Base-by-base conservation (phyloP, 2,113 vertebrate species). In the Charadrius vociferus region DNA sequence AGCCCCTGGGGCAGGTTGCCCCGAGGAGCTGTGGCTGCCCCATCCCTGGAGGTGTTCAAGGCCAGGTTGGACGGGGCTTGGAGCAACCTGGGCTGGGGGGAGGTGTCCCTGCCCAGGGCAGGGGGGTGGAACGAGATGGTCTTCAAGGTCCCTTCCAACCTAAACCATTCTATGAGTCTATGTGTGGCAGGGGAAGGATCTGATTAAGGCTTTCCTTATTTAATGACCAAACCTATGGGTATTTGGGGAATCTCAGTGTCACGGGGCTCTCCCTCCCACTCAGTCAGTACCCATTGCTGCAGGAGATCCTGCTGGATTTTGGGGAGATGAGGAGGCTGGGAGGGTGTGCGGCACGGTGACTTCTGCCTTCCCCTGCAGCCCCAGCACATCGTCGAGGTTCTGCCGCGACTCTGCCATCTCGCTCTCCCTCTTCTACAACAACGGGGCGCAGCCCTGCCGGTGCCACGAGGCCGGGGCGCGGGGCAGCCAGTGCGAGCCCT, bases 391-490 rank as follows among this genome's bases (percentile, higher is more conserved):
- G 0, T 98, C 99, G 2, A 95, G 84, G 12, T 99, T 99, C 98
- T 99, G 99, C 98, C 98, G 97, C 0, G 74, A 97, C 2, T 99
- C 99, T 0, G 99, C 99, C 13, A 63, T 97, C 36, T 99, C 99
- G 0, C 98, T 99, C 49, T 99, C 99, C 0, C 99, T 99, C 12
- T 99, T 99, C 98, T 99, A 99, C 91, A 99, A 99, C 96, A 99
- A 99, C 0, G 99, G 99, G 8, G 99, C 99, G 0, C 86, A 98
- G 96, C 99, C 99, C 0, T 99, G 99, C 16, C 96, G 62, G 70
- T 99, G 99, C 95, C 99, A 99, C 0, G 99, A 99, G 92, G 99
- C 92, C 0, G 99, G 99, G 0, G 98, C 99, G 0, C 92, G 96
- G 34, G 94, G 99, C 78, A 98, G 98, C 94, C 95, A 98, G 12